Evolutionary conservation across 2,888 invertebrate genomes (phyloP).

Genomic region (Cryptocheilus praepositus): DNA sequence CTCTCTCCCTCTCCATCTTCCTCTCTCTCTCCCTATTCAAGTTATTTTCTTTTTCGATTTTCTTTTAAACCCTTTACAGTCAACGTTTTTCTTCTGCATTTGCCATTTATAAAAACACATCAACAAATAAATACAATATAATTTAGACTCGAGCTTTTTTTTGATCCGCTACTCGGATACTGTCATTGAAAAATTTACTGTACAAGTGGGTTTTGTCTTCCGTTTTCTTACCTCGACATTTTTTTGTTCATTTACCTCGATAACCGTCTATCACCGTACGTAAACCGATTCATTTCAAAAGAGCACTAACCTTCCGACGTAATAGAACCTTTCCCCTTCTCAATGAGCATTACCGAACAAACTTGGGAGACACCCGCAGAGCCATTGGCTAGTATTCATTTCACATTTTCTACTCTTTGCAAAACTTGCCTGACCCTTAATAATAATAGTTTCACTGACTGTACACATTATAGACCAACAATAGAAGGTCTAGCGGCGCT

Average conservation of each 20-base stretch:
- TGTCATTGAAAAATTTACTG: slow-evolving; percentile 57
- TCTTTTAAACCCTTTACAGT: slow-evolving; percentile 22
- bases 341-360: slow-evolving; percentile 56
- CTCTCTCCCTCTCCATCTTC: slow-evolving; percentile 17
- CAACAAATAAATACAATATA: slow-evolving; percentile 66
- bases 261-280: too few relatives aligned
- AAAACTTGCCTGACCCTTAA: slow-evolving; percentile 72
- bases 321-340: slow-evolving; percentile 33
- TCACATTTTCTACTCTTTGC: slow-evolving; percentile 41
- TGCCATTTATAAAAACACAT: slow-evolving; percentile 50
- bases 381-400: slow-evolving; percentile 58
- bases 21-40: slow-evolving; percentile 27
- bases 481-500: slow-evolving; percentile 73
- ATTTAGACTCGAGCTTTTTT: slow-evolving; percentile 64
- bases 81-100: slow-evolving; percentile 36
- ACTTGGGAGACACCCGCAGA: slow-evolving; percentile 62
- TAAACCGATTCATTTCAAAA: slow-evolving; percentile 23
- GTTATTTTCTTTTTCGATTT: slow-evolving; percentile 25
- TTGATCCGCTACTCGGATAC: slow-evolving; percentile 36
- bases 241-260: slow-evolving; percentile 10
- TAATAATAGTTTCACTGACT: slow-evolving; percentile 75
- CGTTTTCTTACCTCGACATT: slow-evolving; percentile 29
- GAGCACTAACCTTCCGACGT: slow-evolving; percentile 42
- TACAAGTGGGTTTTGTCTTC: slow-evolving; percentile 63
- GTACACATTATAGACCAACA: slow-evolving; percentile 75